Percentiles rank a stretch among this genome's conserved stretches.
phyloP scores from a whole-genome alignment of 1,140 invertebrate genomes.

The Ooceraea biroi region DNA sequence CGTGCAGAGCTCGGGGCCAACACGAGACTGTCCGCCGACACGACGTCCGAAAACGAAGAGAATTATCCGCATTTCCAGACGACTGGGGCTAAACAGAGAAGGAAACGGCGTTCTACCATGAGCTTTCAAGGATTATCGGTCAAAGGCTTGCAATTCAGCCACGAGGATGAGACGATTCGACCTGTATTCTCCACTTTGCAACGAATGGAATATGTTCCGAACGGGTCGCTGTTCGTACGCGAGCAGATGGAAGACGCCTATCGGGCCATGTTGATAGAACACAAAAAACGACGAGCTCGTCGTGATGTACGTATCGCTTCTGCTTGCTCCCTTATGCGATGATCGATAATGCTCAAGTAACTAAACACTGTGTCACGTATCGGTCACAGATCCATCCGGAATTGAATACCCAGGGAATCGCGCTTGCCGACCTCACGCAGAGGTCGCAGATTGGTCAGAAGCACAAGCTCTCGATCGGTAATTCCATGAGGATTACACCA shows the following conservation, averaged over 20 bases:
- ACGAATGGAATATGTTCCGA: constrained; percentile 85
- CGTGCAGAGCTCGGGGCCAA: constrained; percentile 80
- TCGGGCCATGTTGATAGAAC: constrained; percentile 88
- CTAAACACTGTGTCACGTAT: constrained; percentile 6
- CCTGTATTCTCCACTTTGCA: constrained; percentile 86
- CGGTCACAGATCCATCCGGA: constrained; percentile 88
- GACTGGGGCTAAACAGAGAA: constrained; percentile 87
- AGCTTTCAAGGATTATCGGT: constrained; percentile 86
- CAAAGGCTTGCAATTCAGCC: constrained; percentile 80
- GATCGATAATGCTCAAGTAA: not conserved
- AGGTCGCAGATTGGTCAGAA: constrained; percentile 86
- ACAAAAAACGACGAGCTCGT: constrained; percentile 88
- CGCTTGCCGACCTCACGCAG: constrained; percentile 87
- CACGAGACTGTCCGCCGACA: constrained; percentile 79
- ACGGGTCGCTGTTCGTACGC: constrained; percentile 81
- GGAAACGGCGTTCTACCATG: constrained; percentile 89
- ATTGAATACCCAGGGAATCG: constrained; percentile 87
- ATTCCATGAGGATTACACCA: constrained; percentile 74
- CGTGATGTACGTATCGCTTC: constrained; percentile 84
- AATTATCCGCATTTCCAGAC: constrained; percentile 87
- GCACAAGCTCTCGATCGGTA: constrained; percentile 79
- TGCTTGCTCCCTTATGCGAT: not conserved
- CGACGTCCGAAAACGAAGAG: constrained; percentile 84
- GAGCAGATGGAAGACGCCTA: constrained; percentile 91
- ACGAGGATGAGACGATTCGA: constrained; percentile 81